Evolutionary conservation across 2,797 vertebrate genomes (phyloP).

Genomic region (Threskiornis aethiopicus): DNA sequence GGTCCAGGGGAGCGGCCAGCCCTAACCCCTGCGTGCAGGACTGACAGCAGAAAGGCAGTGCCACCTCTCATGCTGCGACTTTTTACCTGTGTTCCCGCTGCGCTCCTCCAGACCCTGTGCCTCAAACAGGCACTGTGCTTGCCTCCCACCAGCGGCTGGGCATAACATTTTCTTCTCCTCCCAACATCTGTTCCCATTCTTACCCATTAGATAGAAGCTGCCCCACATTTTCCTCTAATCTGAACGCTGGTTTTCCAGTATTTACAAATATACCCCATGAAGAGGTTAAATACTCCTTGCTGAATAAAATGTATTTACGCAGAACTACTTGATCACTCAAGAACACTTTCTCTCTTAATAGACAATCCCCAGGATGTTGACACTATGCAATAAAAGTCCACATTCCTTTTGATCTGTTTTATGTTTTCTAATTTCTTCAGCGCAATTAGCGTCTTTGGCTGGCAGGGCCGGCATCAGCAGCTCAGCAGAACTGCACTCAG

Average conservation of each 20-base stretch:
- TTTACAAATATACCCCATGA: background rate
- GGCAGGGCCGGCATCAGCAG: background rate
- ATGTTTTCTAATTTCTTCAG: background rate
- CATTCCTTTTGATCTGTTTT: background rate
- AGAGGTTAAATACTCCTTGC: background rate
- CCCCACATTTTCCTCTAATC: background rate
- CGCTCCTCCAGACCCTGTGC: background rate
- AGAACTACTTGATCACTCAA: background rate
- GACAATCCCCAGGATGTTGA: background rate
- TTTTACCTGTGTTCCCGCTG: background rate
- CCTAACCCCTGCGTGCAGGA: background rate
- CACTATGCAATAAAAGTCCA: background rate
- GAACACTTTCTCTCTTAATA: background rate
- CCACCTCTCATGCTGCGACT: background rate
- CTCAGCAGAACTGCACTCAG: background rate
- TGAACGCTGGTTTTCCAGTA: background rate
- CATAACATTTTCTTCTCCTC: background rate
- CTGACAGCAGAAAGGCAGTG: background rate
- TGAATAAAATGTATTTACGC: background rate
- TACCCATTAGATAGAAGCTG: background rate
- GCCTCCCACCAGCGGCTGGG: background rate
- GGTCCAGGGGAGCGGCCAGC: background rate
- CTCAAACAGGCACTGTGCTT: background rate
- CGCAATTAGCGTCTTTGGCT: background rate
- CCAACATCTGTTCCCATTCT: background rate